Evolutionary conservation across 2,797 vertebrate genomes (phyloP).

Genomic region (Oryzias sinensis): DNA sequence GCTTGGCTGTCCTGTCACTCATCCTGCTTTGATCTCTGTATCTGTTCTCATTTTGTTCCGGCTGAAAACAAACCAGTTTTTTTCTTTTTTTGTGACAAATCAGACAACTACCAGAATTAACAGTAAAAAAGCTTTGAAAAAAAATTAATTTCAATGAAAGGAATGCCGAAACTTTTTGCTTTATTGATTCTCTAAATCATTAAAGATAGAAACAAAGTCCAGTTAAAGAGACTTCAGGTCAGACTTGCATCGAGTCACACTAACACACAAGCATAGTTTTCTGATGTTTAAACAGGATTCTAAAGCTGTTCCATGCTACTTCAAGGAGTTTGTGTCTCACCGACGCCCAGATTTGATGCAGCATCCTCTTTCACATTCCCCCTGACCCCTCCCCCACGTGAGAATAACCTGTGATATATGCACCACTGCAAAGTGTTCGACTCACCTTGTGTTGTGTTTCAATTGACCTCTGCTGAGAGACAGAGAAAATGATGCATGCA

Average conservation of each 20-base stretch:
- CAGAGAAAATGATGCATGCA: constrained; percentile 19
- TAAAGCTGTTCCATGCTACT: no score
- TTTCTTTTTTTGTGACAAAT: constrained; percentile 26
- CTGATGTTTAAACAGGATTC: no score
- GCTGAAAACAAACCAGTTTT: constrained; percentile 8
- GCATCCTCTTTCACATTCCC: constrained; percentile 37
- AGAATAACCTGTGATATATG: constrained; percentile 61
- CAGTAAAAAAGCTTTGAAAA: constrained; percentile 37
- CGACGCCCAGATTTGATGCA: constrained; percentile 25
- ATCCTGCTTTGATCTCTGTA: constrained; percentile 13
- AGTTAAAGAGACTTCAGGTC: no score
- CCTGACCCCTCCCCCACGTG: constrained; percentile 37
- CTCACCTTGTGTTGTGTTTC: constrained; percentile 69
- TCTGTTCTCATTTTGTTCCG: constrained; percentile 24
- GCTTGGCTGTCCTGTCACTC: constrained; percentile 17
- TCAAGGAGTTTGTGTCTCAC: background rate
- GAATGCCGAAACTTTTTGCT: constrained; percentile 5
- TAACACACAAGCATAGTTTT: no score
- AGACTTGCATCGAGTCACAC: no score
- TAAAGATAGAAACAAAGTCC: constrained; percentile 9
- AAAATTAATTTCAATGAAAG: constrained; percentile 44
- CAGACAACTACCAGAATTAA: constrained; percentile 22
- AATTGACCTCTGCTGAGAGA: constrained; percentile 54
- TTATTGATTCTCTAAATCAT: constrained; percentile 42
- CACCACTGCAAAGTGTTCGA: constrained; percentile 56